Base-by-base conservation (phyloP, 1,140 invertebrate genomes). In the Drosophila tani region DNA sequence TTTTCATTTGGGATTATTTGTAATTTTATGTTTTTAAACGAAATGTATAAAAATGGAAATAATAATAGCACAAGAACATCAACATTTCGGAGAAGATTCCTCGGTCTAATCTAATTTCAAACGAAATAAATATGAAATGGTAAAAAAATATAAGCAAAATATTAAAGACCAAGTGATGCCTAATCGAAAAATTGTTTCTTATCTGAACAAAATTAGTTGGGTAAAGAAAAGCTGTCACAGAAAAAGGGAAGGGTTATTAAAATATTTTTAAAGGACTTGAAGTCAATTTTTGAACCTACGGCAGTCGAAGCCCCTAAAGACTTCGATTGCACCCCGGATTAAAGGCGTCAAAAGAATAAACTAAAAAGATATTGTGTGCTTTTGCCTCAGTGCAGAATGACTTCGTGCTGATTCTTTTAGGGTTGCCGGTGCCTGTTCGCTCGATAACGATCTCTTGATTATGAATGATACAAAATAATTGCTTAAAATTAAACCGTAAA, bases 361-460 rank as follows among this genome's bases (percentile, higher is more conserved):
- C 12, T 19, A 19, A 9, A 5, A n/a, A 0, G 1, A 24, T 17
- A 12, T 19, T 6, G 5, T 11, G n/a, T n/a, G 15, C n/a, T 51
- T 67, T 51, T 17, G 38, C 19, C 21, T 17, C 21, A 46, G 63
- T 70, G 71, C 27, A 55, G 27, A 14, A 62, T 73, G 74, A 78
- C 65, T 69, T 43, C 64, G 64, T 81, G 74, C 57, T 91, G 81
- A 86, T 87, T 84, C 87, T 83, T 82, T 79, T 87, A 81, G 87
- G 87, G 86, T 21, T 21, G 21, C 1, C 21, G 21, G 21, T 74
- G 43, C 43, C 60, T 65, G 66, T 64, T 64, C 64, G 74, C 40
- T 82, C 47, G n/a, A 46, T 49, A 19, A 15, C 41, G 53, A 38
- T 49, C 14, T 56, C 64, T 81, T 68, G 67, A 76, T 84, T 73